phyloP scores from a whole-genome alignment of 2,888 invertebrate species.

The Petrolisthes cinctipes region DNA sequence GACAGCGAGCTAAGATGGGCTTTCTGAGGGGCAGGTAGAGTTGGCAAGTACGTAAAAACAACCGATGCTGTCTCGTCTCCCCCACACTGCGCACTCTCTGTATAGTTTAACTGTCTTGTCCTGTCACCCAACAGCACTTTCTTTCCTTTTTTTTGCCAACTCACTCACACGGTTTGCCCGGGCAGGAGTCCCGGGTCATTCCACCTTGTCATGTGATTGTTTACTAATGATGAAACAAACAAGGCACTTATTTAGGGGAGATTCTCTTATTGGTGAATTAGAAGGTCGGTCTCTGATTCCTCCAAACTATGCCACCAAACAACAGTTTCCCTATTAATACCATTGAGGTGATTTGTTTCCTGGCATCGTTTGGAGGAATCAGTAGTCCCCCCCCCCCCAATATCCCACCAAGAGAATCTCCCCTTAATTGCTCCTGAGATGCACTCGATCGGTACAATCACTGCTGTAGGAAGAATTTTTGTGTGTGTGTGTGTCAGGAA shows the following conservation, averaged over 20 bases:
- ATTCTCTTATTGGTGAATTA: background rate
- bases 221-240: background rate
- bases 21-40: conserved; percentile 52
- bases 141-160: background rate
- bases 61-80: conserved; percentile 18
- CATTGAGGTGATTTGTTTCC: too few species aligned
- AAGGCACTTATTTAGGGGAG: background rate
- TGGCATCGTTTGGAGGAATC: too few species aligned
- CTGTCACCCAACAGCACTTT: background rate
- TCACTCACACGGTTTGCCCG: background rate
- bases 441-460: too few species aligned
- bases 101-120: conserved; percentile 14
- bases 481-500: too few species aligned
- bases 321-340: too few species aligned
- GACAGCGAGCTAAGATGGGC: conserved; percentile 44
- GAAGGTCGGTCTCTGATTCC: too few species aligned
- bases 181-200: background rate
- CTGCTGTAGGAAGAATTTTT: too few species aligned
- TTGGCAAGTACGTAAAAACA: conserved; percentile 46
- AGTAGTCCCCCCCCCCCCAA: too few species aligned
- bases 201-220: background rate
- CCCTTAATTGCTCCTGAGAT: too few species aligned
- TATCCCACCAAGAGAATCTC: too few species aligned
- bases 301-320: too few species aligned
- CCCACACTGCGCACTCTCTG: conserved; percentile 21